Base-by-base conservation (phyloP, 2,797 vertebrate genomes). In the Meda fulgida region DNA sequence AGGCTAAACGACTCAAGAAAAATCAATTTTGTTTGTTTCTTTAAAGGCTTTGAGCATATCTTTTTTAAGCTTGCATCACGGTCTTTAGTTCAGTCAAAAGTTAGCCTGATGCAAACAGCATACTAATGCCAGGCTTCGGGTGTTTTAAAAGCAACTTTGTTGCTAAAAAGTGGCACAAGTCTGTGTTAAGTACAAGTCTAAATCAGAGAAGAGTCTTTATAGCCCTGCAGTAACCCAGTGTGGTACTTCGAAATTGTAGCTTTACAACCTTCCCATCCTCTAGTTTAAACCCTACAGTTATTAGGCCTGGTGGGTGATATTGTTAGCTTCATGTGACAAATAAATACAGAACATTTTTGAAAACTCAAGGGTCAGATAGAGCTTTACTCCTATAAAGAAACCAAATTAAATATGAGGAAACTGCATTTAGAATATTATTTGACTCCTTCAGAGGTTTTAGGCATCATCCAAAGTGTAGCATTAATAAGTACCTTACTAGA, bases 21-120 rank as follows among this genome's bases (percentile, higher is more conserved):
- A 92, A 93, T 94, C 91, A 90, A 91, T 93, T 90, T 88, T 65
- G 82, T 87, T 78, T 77, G 89, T 93, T 93, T 84, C 82, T 92
- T 88, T 81, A 82, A 60, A 88, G 7, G 88, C 90, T 90, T 53
- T 73, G 89, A 91, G 89, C 89, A 92, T 89, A 34, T 51, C 40
- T 91, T 87, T 65, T 88, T 87, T 92, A 55, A 81, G 18, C 36
- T 55, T 60, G 51, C 80, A 84, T 86, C 69, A 88, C 26, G 13
- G 46, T 36, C 84, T 81, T 85, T 76, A 63, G 71, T 58, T 80
- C 46, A 36, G 46, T 78, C 82, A 70, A 69, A 84, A 70, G 75
- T 31, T 46, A 86, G 43, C 53, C 87, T 46, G 48, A 51, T 2
- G 14, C 83, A 53, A 60, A 55, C n/a, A 65, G 76, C 58, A 84